Percentiles rank a stretch among this genome's conserved stretches.
These are phyloP conservation scores for Machimus atricapillus DNA, from an alignment of 2,888 invertebrate species.

Conservation along the genomic window DNA sequence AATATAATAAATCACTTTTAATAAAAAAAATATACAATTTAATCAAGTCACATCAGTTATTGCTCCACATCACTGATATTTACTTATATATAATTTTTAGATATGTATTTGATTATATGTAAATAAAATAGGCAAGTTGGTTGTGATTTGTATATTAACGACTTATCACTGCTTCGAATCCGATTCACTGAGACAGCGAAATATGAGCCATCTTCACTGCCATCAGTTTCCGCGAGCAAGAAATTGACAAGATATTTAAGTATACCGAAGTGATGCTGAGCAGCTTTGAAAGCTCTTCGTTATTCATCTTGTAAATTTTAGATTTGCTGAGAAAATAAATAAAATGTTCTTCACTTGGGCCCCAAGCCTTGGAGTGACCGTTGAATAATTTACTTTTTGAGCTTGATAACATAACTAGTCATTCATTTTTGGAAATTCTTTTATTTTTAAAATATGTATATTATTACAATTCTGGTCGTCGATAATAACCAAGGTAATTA, in stretches of 20 bases:
- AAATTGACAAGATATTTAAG: neutral
- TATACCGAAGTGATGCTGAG: neutral
- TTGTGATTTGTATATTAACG: neutral
- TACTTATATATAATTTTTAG: neutral
- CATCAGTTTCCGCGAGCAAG: neutral
- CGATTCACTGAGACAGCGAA: neutral
- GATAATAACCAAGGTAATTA: constrained; percentile 58
- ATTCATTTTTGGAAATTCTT: neutral
- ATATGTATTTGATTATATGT: neutral
- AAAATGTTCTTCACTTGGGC: neutral
- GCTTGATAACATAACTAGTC: neutral
- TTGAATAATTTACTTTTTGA: neutral
- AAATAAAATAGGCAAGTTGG: neutral
- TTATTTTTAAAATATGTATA: neutral
- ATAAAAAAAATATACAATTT: neutral
- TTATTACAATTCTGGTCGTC: constrained; percentile 50
- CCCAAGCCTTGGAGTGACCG: neutral
- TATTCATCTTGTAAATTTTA: neutral
- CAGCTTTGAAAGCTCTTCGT: neutral
- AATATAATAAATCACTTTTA: neutral
- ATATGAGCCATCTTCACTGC: neutral
- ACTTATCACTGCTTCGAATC: neutral
- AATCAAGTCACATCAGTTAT: neutral
- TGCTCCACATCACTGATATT: neutral
- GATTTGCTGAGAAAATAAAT: neutral